Percentiles rank a stretch among this genome's conserved stretches.
Conservation (phyloP, 2,888 invertebrate genomes). For the Meteorus cinctellus region DNA sequence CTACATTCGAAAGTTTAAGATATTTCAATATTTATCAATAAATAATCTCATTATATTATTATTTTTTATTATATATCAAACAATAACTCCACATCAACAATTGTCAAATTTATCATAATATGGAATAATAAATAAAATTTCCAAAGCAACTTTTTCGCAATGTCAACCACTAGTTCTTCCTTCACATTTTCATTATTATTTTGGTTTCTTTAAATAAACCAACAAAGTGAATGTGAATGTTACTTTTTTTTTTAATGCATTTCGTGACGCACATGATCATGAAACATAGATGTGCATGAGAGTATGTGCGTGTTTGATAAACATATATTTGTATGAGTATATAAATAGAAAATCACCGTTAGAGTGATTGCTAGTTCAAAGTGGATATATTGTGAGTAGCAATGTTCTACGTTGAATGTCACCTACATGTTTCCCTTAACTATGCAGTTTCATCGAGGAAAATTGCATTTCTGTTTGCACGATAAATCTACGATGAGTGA, state of each 20-base stretch:
- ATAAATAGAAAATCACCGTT: constrained; percentile 30
- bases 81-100: not conserved
- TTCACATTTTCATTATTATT: not conserved
- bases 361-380: not conserved
- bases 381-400: constrained; percentile 14
- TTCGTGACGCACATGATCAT: constrained; percentile 2
- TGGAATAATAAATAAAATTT: not conserved
- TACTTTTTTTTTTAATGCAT: not conserved
- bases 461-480: constrained; percentile 58
- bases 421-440: constrained; percentile 48
- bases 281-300: not conserved
- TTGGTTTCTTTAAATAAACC: not conserved
- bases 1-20: not conserved
- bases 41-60: not conserved
- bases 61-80: not conserved
- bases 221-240: not conserved
- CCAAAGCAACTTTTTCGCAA: no score
- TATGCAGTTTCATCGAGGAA: constrained; percentile 54
- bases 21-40: not conserved
- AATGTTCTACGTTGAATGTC: constrained; percentile 25
- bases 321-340: not conserved
- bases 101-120: not conserved
- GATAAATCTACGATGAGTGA: constrained; percentile 52
- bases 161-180: not conserved
- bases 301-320: constrained; percentile 15